A percentile compares a stretch with the other conserved stretches of the same genome.
phyloP scores from a whole-genome alignment of 2,888 invertebrate species.

The Thereva nobilitata region DNA sequence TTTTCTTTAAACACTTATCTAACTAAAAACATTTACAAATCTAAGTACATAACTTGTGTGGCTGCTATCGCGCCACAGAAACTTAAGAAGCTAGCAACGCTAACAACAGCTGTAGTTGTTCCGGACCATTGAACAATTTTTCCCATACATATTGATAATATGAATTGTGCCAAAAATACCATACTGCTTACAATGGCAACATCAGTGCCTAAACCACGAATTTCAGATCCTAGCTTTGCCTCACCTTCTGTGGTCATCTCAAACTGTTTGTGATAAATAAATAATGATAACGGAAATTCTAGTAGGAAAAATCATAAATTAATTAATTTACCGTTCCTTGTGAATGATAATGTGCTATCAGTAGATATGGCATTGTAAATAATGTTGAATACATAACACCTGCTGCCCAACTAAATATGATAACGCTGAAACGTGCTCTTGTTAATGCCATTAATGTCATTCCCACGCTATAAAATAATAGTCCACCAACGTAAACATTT shows the following conservation, averaged over 20 bases:
- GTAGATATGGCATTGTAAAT: slow-evolving; percentile 94
- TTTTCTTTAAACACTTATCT: too few species aligned
- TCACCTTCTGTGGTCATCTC: slow-evolving; percentile 63
- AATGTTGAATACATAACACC: slow-evolving; percentile 97
- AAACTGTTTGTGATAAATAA: slow-evolving; percentile 60
- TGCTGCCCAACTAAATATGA: slow-evolving; percentile 89
- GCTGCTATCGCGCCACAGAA: slow-evolving; percentile 84
- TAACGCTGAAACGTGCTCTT: slow-evolving; percentile 76
- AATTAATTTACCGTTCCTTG: slow-evolving; percentile 74
- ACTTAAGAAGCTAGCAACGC: slow-evolving; percentile 81
- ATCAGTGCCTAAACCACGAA: slow-evolving; percentile 93
- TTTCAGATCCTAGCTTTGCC: slow-evolving; percentile 63
- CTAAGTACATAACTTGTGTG: slow-evolving; percentile 86
- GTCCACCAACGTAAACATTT: slow-evolving; percentile 84
- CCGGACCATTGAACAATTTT: slow-evolving; percentile 78
- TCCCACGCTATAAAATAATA: slow-evolving; percentile 84
- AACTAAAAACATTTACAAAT: slow-evolving; percentile 64
- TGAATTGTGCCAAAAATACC: slow-evolving; percentile 94
- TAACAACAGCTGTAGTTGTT: slow-evolving; percentile 87
- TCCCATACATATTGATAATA: slow-evolving; percentile 85
- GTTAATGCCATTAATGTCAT: slow-evolving; percentile 85
- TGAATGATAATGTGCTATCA: slow-evolving; percentile 94
- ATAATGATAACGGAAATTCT: not conserved
- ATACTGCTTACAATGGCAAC: slow-evolving; percentile 93
- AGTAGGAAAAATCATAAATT: not conserved